A percentile compares a stretch with the other conserved stretches of the same genome.
These are phyloP conservation scores for Apaloderma vittatum DNA, from an alignment of 2,113 vertebrate genomes.

Conservation along the genomic window DNA sequence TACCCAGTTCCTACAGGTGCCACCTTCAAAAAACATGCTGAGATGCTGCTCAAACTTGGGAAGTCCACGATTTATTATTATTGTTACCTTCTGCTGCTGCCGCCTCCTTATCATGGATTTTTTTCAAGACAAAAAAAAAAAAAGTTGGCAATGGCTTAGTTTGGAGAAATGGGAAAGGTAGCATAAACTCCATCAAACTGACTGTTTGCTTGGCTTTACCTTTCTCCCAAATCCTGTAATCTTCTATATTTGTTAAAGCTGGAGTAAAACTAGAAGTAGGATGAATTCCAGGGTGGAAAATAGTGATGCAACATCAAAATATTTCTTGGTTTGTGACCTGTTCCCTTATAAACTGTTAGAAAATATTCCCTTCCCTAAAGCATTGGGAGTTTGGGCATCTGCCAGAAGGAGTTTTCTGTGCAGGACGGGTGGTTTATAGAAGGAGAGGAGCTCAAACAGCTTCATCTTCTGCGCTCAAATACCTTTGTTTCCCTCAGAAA, in stretches of 20 bases:
- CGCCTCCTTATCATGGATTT: neutral
- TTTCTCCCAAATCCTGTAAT: neutral
- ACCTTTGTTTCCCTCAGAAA: neutral
- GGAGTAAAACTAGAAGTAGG: neutral
- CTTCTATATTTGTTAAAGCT: neutral
- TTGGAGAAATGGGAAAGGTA: neutral
- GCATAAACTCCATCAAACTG: neutral
- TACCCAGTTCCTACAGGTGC: neutral
- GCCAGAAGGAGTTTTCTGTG: neutral
- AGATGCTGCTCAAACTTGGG: neutral
- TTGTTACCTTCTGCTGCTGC: neutral
- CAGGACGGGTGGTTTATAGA: neutral
- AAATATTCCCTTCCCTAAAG: neutral
- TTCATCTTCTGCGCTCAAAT: accelerated
- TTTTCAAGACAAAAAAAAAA: neutral
- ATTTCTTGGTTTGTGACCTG: neutral
- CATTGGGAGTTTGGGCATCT: accelerated
- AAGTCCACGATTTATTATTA: neutral
- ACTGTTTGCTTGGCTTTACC: neutral
- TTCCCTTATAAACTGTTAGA: neutral
- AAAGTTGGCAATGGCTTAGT: neutral
- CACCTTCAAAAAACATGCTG: neutral
- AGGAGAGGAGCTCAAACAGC: neutral
- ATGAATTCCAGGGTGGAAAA: neutral
- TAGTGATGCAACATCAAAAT: neutral